A percentile compares a stretch with the other conserved stretches of the same genome.
Evolutionary conservation across 2,113 vertebrate species (phyloP).

Genomic region (Pterocles orientalis): DNA sequence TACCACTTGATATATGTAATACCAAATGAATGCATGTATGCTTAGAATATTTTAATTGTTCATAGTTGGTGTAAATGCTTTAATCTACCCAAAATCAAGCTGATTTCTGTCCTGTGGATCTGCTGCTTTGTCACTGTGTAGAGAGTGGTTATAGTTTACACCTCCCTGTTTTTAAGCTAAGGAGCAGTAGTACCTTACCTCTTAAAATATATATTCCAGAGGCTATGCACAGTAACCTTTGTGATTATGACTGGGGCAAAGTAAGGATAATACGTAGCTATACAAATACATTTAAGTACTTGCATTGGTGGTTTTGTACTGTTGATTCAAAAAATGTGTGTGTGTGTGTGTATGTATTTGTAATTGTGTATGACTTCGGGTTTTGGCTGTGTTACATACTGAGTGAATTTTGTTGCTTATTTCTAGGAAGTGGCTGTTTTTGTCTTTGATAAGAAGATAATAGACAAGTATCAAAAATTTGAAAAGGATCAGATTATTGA

Average conservation of each 20-base stretch:
- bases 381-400: not conserved
- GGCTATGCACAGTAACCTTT: not conserved
- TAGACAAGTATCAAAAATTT: slow-evolving; percentile 97
- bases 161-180: not conserved
- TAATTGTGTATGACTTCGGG: not conserved
- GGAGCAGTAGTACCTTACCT: not conserved
- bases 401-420: slow-evolving; percentile 41
- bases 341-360: not conserved
- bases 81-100: not conserved
- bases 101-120: not conserved
- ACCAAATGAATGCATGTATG: not conserved
- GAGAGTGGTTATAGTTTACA: not conserved
- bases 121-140: not conserved
- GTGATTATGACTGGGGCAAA: not conserved
- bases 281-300: not conserved
- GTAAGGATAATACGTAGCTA: not conserved
- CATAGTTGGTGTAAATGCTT: not conserved
- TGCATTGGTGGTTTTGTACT: not conserved
- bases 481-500: slow-evolving; percentile 98
- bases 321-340: not conserved
- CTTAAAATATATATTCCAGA: not conserved
- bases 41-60: not conserved
- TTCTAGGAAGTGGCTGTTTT: slow-evolving; percentile 97
- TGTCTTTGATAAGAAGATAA: slow-evolving; percentile 97
- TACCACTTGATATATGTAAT: not conserved